Evolutionary conservation across 64 coral and sea anemone genomes (phyloP).

Genomic region (Actinia equina): DNA sequence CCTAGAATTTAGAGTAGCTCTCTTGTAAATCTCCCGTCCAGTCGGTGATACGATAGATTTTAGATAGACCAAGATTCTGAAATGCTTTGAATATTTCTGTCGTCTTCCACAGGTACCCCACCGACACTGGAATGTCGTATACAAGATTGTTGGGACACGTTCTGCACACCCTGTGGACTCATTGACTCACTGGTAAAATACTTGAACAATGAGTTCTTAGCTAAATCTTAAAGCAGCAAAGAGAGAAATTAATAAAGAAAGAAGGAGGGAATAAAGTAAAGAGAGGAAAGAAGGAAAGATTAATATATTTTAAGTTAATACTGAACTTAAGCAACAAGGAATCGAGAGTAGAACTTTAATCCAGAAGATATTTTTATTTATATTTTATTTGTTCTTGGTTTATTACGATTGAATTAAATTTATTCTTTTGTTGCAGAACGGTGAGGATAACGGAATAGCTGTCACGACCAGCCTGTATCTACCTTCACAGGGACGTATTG

Average conservation of each 20-base stretch:
- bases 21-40: no score
- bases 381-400: neutral
- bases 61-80: neutral
- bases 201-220: neutral
- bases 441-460: slow-evolving; percentile 20
- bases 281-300: neutral
- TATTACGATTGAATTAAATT: no score
- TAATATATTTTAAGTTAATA: no score
- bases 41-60: neutral
- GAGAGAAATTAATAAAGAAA: no score
- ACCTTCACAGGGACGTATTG: slow-evolving; percentile 68
- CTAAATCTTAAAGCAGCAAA: neutral
- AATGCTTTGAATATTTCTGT: neutral
- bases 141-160: slow-evolving; percentile 52
- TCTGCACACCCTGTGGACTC: slow-evolving; percentile 51
- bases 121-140: slow-evolving; percentile 28
- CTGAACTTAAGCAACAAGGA: no score
- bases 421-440: slow-evolving; percentile 41
- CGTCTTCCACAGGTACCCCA: slow-evolving; percentile 22
- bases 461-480: slow-evolving; percentile 79
- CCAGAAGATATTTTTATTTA: neutral
- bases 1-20: no score
- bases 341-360: no score
- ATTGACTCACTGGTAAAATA: slow-evolving; percentile 60
- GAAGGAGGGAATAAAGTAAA: neutral